A percentile compares a stretch with the other conserved stretches of the same genome.
Conservation (phyloP, 2,888 invertebrate genomes). For the Rhogogaster chlorosoma region DNA sequence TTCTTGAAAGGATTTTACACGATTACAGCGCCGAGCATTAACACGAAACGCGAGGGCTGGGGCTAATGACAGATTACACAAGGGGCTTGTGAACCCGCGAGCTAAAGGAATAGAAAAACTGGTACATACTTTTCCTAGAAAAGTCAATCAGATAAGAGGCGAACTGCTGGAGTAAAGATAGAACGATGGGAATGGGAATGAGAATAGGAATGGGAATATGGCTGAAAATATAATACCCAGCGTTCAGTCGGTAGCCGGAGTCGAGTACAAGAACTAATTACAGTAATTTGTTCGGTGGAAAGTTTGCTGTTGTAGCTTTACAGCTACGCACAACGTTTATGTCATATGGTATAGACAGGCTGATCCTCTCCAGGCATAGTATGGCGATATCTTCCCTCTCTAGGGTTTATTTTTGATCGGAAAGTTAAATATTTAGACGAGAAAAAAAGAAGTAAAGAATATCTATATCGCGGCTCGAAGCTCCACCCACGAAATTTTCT, state of each 20-base stretch:
- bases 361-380: background rate
- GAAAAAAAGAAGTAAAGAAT: background rate
- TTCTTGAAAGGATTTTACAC: background rate
- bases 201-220: conserved; percentile 24
- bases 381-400: background rate
- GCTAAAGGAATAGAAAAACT: conserved; percentile 9
- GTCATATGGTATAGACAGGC: background rate
- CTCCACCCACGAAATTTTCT: background rate
- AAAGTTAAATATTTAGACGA: conserved; percentile 35
- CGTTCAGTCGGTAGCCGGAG: background rate
- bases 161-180: conserved; percentile 23
- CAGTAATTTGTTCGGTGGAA: conserved; percentile 45
- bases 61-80: conserved; percentile 41
- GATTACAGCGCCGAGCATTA: background rate
- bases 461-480: background rate
- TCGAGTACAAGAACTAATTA: conserved; percentile 34
- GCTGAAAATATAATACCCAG: conserved; percentile 33
- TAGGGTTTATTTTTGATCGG: conserved; percentile 28
- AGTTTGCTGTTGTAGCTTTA: conserved; percentile 29
- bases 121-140: conserved; percentile 39
- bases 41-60: conserved; percentile 13
- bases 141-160: conserved; percentile 48
- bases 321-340: background rate
- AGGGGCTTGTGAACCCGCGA: background rate
- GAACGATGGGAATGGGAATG: background rate